Percentiles rank a stretch among this genome's conserved stretches.
phyloP scores from a whole-genome alignment of 2,113 vertebrate species.

The Sminthopsis crassicaudata region DNA sequence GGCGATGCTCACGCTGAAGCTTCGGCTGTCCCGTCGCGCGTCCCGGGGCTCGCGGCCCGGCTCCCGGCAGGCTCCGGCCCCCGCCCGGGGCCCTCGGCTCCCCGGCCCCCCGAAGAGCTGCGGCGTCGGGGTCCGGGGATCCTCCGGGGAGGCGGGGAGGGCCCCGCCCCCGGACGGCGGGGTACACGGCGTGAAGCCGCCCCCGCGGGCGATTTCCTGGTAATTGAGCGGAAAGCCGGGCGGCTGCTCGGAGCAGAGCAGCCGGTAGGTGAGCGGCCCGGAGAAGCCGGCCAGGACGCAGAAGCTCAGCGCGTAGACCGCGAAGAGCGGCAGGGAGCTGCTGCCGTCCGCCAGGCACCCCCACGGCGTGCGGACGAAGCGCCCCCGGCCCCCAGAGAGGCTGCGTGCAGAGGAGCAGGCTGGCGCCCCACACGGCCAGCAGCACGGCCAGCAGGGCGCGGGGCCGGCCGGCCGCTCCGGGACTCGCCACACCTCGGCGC shows the following conservation, averaged over 20 bases:
- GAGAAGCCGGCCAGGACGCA: constrained; percentile 88
- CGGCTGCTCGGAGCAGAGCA: constrained; percentile 92
- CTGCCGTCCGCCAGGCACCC: constrained; percentile 90
- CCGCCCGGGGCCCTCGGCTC: not conserved
- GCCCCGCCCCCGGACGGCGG: constrained; percentile 80
- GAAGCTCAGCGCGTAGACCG: constrained; percentile 88
- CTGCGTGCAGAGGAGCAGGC: constrained; percentile 89
- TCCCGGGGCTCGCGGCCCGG: constrained; percentile 55
- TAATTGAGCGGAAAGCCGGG: constrained; percentile 81
- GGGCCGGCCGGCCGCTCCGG: constrained; percentile 74
- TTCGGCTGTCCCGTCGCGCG: constrained; percentile 55
- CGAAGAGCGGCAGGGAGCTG: constrained; percentile 88
- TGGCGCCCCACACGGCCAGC: constrained; percentile 87
- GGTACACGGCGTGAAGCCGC: constrained; percentile 79
- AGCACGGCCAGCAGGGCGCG: constrained; percentile 61
- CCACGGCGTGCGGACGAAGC: constrained; percentile 88
- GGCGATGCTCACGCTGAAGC: constrained; percentile 86
- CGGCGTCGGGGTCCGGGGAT: constrained; percentile 72
- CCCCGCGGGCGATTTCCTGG: constrained; percentile 82
- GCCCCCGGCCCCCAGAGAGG: constrained; percentile 96
- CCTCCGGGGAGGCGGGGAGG: constrained; percentile 80
- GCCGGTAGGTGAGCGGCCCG: constrained; percentile 87
- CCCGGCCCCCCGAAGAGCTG: not conserved
- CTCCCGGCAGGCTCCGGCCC: constrained; percentile 13
- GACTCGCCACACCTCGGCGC: constrained; percentile 77